A percentile compares a stretch with the other conserved stretches of the same genome.
Evolutionary conservation across 2,888 invertebrate genomes (phyloP).

Genomic region (Orthosia gracilis): DNA sequence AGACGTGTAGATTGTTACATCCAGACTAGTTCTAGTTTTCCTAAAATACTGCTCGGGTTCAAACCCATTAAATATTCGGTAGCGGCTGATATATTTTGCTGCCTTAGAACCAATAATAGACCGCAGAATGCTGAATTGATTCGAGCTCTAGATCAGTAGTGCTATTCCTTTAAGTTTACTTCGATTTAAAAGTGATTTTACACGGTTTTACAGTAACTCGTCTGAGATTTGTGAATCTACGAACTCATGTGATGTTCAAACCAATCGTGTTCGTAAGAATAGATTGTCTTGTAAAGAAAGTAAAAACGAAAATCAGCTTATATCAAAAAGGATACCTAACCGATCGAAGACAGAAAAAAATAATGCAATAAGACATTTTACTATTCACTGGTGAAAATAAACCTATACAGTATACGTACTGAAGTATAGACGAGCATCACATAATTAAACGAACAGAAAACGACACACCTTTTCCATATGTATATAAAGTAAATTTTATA

Average conservation of each 20-base stretch:
- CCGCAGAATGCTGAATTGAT: not conserved
- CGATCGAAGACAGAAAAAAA: not conserved
- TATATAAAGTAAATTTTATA: slow-evolving; percentile 9
- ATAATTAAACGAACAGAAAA: not conserved
- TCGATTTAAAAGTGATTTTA: too few species aligned
- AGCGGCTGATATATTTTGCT: not conserved
- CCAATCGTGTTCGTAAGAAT: too few species aligned
- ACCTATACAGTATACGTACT: too few species aligned
- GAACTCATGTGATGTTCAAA: too few species aligned
- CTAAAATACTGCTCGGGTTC: slow-evolving; percentile 15
- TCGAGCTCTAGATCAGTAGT: not conserved
- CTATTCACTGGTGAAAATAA: not conserved
- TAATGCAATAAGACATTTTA: not conserved
- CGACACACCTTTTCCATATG: not conserved
- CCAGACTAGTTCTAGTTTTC: not conserved
- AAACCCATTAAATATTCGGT: slow-evolving; percentile 12
- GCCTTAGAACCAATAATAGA: not conserved
- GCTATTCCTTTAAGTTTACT: not conserved
- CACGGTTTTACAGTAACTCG: too few species aligned
- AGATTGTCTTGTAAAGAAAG: too few species aligned
- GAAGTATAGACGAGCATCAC: not conserved
- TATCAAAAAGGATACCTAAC: not conserved
- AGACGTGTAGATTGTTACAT: not conserved
- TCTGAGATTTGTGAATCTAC: too few species aligned
- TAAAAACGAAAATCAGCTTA: too few species aligned